These are phyloP conservation scores for Gallinago undulata DNA, from an alignment of 2,113 vertebrate species.

Conservation along the genomic window DNA sequence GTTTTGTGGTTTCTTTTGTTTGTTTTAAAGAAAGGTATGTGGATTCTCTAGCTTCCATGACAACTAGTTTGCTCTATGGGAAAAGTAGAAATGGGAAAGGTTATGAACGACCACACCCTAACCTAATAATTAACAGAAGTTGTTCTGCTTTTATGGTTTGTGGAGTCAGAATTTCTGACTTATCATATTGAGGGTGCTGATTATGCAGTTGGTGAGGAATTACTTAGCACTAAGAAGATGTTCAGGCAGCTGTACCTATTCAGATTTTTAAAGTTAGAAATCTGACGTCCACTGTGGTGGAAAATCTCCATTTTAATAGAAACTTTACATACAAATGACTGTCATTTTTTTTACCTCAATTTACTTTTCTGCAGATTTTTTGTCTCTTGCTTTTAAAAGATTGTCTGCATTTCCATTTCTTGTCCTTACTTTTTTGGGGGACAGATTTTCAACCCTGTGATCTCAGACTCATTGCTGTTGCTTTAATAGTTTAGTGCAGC, in stretches of 20 bases:
- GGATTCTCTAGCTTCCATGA: not conserved
- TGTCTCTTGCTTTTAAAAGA: not conserved
- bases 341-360: not conserved
- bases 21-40: not conserved
- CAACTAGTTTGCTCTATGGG: not conserved
- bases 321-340: not conserved
- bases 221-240: not conserved
- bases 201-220: not conserved
- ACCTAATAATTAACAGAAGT: not conserved
- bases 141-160: not conserved
- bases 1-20: not conserved
- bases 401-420: not conserved
- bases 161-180: not conserved
- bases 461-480: not conserved
- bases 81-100: not conserved
- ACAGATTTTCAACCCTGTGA: not conserved
- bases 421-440: accelerated
- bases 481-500: not conserved
- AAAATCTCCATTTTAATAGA: not conserved
- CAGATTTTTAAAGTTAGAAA: not conserved
- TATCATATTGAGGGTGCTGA: not conserved
- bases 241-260: not conserved
- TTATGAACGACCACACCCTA: not conserved
- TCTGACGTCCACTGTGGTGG: not conserved
- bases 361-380: not conserved